phyloP scores from a whole-genome alignment of 2,888 invertebrate species.

The Resseliella maxima region DNA sequence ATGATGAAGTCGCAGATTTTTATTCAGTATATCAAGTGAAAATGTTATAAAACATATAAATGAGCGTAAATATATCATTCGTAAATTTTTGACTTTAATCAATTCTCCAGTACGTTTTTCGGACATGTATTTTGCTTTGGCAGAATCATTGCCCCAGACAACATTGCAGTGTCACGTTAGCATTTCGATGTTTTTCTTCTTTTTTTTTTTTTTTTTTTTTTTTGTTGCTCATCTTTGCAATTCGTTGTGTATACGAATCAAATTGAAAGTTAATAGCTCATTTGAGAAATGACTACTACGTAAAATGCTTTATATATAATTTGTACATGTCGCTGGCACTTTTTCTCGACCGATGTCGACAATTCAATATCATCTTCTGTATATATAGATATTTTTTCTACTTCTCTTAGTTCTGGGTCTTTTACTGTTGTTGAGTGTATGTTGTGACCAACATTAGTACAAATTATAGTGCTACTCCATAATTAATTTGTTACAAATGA shows the following conservation, averaged over 20 bases:
- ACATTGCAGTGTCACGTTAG: background rate
- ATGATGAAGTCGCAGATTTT: too few relatives aligned
- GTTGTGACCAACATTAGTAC: background rate
- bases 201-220: background rate
- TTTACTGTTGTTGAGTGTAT: background rate
- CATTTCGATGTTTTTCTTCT: background rate
- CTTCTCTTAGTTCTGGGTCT: background rate
- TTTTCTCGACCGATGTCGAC: background rate
- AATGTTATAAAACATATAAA: too few relatives aligned
- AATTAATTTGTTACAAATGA: background rate
- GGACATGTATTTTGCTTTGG: background rate
- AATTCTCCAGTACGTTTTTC: background rate
- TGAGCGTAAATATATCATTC: background rate
- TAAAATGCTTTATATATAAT: constrained; percentile 30
- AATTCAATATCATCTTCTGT: too few relatives aligned
- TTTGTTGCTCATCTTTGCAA: too few relatives aligned
- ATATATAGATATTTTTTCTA: too few relatives aligned
- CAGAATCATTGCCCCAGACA: background rate
- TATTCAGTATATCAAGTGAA: too few relatives aligned
- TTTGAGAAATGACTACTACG: constrained; percentile 16
- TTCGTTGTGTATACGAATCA: too few relatives aligned
- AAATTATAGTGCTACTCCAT: constrained; percentile 11
- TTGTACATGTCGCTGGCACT: background rate
- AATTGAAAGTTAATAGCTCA: constrained; percentile 48
- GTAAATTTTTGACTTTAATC: background rate